Conservation (phyloP, 2,888 invertebrate species). For the Leptothorax acervorum region DNA sequence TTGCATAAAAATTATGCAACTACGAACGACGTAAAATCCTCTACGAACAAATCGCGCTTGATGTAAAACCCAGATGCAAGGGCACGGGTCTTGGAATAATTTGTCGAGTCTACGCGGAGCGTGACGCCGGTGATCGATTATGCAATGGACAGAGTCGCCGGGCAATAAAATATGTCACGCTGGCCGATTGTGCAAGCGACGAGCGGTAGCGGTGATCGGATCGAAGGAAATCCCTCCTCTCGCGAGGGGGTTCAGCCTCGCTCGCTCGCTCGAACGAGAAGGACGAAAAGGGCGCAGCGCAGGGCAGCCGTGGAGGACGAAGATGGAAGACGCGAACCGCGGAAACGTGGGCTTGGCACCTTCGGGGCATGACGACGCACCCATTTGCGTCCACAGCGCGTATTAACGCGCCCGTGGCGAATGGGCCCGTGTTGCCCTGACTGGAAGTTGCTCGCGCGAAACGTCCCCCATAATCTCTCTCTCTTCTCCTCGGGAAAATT, state of each 20-base stretch:
- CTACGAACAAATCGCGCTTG: neutral
- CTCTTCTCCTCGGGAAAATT: slow-evolving; percentile 2
- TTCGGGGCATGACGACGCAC: slow-evolving; percentile 84
- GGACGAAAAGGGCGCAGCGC: slow-evolving; percentile 58
- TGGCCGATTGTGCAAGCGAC: slow-evolving; percentile 41
- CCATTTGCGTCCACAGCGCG: slow-evolving; percentile 77
- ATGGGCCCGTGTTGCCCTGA: slow-evolving; percentile 33
- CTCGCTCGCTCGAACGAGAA: slow-evolving; percentile 16
- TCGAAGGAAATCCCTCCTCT: slow-evolving; percentile 51
- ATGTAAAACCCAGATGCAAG: neutral
- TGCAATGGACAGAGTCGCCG: slow-evolving; percentile 43
- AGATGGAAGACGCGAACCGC: slow-evolving; percentile 80
- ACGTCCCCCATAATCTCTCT: neutral
- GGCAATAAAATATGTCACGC: slow-evolving; percentile 53
- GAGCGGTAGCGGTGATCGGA: slow-evolving; percentile 31
- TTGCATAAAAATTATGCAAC: neutral
- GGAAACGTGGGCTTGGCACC: slow-evolving; percentile 84
- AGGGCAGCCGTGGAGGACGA: slow-evolving; percentile 63
- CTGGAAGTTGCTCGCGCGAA: slow-evolving; percentile 25
- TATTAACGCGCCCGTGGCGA: slow-evolving; percentile 63
- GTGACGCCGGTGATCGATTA: slow-evolving; percentile 46
- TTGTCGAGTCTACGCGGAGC: slow-evolving; percentile 32
- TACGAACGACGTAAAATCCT: neutral
- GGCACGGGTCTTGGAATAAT: slow-evolving; percentile 16
- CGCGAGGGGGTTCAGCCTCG: slow-evolving; percentile 24